phyloP scores from a whole-genome alignment of 2,888 invertebrate genomes.

The Mantis religiosa region DNA sequence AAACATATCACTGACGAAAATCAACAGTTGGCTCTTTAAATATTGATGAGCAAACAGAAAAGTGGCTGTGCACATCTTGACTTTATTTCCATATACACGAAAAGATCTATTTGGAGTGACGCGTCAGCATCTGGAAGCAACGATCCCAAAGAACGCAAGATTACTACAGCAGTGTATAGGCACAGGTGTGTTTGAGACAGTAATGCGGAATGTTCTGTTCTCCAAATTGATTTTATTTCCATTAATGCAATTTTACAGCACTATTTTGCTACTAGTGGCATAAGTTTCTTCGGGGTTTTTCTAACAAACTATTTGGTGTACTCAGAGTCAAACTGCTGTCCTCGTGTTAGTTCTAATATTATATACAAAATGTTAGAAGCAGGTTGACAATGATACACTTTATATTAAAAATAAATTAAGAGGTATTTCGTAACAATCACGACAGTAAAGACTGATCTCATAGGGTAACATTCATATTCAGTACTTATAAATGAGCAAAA shows the following conservation, averaged over 20 bases:
- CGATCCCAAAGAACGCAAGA: no score
- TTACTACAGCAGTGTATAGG: neutral
- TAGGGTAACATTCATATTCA: neutral
- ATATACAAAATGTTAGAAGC: neutral
- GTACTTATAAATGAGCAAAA: no score
- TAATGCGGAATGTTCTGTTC: neutral
- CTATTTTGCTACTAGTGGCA: neutral
- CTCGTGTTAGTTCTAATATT: neutral
- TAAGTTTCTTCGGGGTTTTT: neutral
- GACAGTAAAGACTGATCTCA: neutral
- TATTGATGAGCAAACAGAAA: neutral
- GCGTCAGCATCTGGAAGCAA: neutral
- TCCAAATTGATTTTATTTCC: neutral
- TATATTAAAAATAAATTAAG: neutral
- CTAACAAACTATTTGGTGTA: neutral
- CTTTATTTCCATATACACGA: neutral
- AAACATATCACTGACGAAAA: conserved; percentile 5
- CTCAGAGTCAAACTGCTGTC: neutral
- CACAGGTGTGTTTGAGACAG: neutral
- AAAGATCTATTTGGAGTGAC: neutral
- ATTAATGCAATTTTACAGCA: neutral
- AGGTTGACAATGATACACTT: neutral
- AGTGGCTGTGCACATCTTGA: neutral
- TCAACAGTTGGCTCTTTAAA: neutral
- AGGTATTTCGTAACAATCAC: neutral